Base-by-base conservation (phyloP, 2,888 invertebrate species). In the Cistogaster globosa region DNA sequence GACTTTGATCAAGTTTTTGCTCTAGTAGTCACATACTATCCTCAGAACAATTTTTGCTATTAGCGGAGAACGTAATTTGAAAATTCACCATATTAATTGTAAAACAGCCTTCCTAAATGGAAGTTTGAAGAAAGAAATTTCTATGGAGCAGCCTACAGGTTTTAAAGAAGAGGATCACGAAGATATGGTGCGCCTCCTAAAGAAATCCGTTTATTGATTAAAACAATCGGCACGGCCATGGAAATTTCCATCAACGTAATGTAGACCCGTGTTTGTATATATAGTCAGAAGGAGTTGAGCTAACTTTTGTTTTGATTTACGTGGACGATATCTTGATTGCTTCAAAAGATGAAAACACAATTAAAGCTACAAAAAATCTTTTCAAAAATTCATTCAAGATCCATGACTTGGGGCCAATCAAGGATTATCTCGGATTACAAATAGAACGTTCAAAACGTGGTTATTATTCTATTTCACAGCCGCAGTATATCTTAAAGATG, bases 81-180 rank as follows among this genome's bases (percentile, higher is more conserved):
- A 26, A 26, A 26, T 26, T 26, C 26, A 26, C 4, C 60, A 68
- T 18, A 55, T 55, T 20, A 58, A 72, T 32, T 58, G 72, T 18
- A 45, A 72, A 45, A 60, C 60, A 12, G 38, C 58, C 18, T 60
- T 58, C 7, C 45, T 60, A 16, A 76, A 87, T 32, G 68, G 69
- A 18, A 72, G 86, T 36, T 58, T 86, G 14, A 51, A 76, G 32
- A 84, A 86, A 63, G 60, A 85, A 20, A 87, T 86, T 53, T 88
- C 72, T 26, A 86, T 88, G 85, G 69, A 80, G 11, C 38, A 51
- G 6, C 18, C 51, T 12, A 51, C n/a, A n/a, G n/a, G 51, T 6
- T 51, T 51, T 51, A 51, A 12, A 51, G 38, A 26, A 26, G 4
- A 26, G 26, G 26, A 26, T 26, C 4, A 26, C 4, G 26, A 26